A percentile compares a stretch with the other conserved stretches of the same genome.
These are phyloP conservation scores for Ennomos quercinarius DNA, from an alignment of 2,888 invertebrate genomes.

Conservation along the genomic window DNA sequence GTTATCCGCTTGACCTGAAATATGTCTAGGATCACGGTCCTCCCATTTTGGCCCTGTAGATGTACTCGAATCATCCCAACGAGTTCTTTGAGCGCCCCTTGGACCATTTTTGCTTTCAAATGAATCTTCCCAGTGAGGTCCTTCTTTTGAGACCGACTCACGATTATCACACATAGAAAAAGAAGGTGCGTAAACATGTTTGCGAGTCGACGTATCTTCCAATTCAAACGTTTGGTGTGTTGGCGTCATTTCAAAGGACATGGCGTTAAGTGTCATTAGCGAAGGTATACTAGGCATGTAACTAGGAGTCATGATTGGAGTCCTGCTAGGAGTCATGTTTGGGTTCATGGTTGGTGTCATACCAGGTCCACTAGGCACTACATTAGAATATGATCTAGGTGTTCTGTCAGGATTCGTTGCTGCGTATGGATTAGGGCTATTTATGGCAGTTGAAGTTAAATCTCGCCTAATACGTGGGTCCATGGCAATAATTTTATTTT, in stretches of 20 bases:
- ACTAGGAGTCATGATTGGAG: conserved; percentile 42
- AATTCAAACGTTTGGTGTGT: conserved; percentile 56
- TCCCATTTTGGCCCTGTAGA: conserved; percentile 41
- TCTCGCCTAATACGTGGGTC: conserved; percentile 70
- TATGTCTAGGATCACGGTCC: conserved; percentile 40
- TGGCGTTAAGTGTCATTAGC: conserved; percentile 52
- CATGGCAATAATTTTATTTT: conserved; percentile 38
- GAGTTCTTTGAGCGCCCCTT: conserved; percentile 22
- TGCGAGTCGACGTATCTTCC: conserved; percentile 52
- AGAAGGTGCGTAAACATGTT: conserved; percentile 71
- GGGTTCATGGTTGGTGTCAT: conserved; percentile 43
- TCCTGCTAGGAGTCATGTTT: conserved; percentile 42
- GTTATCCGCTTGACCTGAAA: conserved; percentile 27
- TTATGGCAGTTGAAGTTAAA: conserved; percentile 39
- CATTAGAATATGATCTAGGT: conserved; percentile 37
- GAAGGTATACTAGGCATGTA: conserved; percentile 45
- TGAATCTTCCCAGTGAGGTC: conserved; percentile 43
- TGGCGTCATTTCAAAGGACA: conserved; percentile 61
- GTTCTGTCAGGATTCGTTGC: conserved; percentile 46
- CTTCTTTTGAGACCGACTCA: conserved; percentile 49
- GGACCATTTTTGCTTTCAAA: conserved; percentile 4
- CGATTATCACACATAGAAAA: conserved; percentile 50
- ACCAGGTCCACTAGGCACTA: conserved; percentile 35
- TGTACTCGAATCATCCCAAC: conserved; percentile 35
- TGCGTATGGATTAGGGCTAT: conserved; percentile 47